Evolutionary conservation across 2,113 vertebrate species (phyloP), one percentile per base, ranked within the genome.

Genomic region (Elgaria multicarinata): DNA sequence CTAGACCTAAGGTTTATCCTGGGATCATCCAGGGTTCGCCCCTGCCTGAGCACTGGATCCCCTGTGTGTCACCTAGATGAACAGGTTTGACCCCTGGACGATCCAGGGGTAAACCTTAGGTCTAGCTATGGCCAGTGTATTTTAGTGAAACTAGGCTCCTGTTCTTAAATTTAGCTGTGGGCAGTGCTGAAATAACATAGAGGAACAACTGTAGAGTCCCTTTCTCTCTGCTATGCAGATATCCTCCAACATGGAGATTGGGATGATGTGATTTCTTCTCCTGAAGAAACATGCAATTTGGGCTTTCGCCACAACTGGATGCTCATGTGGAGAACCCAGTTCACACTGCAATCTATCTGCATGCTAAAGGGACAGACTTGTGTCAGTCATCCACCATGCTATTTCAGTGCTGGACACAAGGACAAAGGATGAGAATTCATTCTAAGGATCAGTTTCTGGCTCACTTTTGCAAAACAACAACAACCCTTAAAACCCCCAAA

Each of bases 91-190:
- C n/a, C n/a, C n/a, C n/a, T n/a, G n/a, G n/a, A n/a, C n/a, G n/a
- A n/a, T n/a, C n/a, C n/a, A n/a, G n/a, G n/a, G n/a, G n/a, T n/a
- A n/a, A n/a, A n/a, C n/a, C n/a, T n/a, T n/a, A n/a, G n/a, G n/a
- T n/a, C n/a, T n/a, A n/a, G n/a, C n/a, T n/a, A n/a, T n/a, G n/a
- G n/a, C n/a, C n/a, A n/a, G n/a, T 55, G 2, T 1, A 2, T 78
- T 55, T 87, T 80, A 91, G 87, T 79, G 91, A 95, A 90, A 44
- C 24, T 16, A 44, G 24, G 26, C 24, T 62, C 26, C 13, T 31
- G 24, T 62, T 58, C 13, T 4, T 36, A 10, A 36, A 10, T 55
- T 55, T 53, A 55, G 50, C 50, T 58, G 50, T 58, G 50, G 53
- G 20, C 53, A 8, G 46, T 80, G 16, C 31, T 80, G 79, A 81